These are phyloP conservation scores for Pseudomyrmex pallidus DNA, from an alignment of 1,140 invertebrate genomes.

Conservation along the genomic window DNA sequence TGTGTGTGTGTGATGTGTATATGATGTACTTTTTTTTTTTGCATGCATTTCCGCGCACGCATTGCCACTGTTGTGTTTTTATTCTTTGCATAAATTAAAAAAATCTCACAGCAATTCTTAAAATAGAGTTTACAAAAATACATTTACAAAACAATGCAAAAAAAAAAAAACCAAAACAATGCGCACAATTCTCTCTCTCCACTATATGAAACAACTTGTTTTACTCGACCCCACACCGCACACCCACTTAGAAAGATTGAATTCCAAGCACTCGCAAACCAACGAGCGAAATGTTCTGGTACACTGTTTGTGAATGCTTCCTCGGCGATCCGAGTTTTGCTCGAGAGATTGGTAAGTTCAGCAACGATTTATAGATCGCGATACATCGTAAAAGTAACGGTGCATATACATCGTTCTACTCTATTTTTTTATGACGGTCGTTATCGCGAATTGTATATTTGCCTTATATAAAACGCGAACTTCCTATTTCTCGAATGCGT, in stretches of 20 bases:
- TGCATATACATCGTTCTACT: background rate
- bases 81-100: background rate
- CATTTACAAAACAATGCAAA: background rate
- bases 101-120: conserved; percentile 22
- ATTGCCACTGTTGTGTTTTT: background rate
- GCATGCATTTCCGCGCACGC: no score
- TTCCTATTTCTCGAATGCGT: background rate
- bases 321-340: conserved; percentile 21
- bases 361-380: conserved; percentile 65
- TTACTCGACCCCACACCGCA: conserved; percentile 18
- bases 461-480: background rate
- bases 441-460: conserved; percentile 16
- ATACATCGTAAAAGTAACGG: conserved; percentile 31
- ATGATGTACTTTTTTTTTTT: no score
- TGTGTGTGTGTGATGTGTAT: background rate
- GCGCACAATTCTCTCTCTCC: background rate
- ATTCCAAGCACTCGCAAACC: conserved; percentile 42
- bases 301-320: conserved; percentile 44
- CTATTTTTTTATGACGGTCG: conserved; percentile 15
- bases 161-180: background rate
- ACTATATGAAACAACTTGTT: conserved; percentile 58
- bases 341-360: conserved; percentile 56
- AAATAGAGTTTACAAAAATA: conserved; percentile 3
- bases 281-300: conserved; percentile 48
- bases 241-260: conserved; percentile 67